phyloP scores from a whole-genome alignment of 2,797 vertebrate species.

The Gymnothorax javanicus region DNA sequence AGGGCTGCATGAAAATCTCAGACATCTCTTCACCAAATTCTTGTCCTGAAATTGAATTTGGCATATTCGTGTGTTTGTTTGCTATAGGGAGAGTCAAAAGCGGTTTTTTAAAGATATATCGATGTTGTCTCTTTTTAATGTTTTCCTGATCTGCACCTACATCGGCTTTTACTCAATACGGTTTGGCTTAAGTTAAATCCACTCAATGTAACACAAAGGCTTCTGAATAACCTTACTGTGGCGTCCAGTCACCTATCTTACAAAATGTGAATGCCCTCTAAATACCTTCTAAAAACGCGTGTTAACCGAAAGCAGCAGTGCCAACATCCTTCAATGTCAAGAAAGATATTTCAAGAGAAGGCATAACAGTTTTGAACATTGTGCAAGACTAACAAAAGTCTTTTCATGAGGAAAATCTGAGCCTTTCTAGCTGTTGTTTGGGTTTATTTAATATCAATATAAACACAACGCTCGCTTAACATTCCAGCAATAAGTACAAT shows the following conservation, averaged over 20 bases:
- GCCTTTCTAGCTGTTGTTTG: background rate
- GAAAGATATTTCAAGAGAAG: background rate
- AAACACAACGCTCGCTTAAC: background rate
- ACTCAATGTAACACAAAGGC: background rate
- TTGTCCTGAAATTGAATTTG: background rate
- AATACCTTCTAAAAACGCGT: too few species aligned
- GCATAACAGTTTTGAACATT: background rate
- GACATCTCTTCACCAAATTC: background rate
- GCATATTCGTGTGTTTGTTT: background rate
- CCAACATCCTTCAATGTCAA: background rate
- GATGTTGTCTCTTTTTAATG: background rate
- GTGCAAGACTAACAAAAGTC: background rate
- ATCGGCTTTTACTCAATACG: background rate
- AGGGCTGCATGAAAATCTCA: background rate
- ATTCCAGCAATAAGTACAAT: background rate
- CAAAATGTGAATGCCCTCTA: too few species aligned
- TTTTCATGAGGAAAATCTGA: constrained; percentile 1
- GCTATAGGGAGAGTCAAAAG: background rate
- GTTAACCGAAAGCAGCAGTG: too few species aligned
- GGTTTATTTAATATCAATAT: background rate
- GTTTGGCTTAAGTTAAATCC: background rate
- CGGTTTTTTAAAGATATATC: background rate
- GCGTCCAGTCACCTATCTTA: too few species aligned
- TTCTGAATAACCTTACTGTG: too few species aligned
- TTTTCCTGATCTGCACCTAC: background rate